Evolutionary conservation across 2,888 invertebrate genomes (phyloP), one percentile per base, ranked within the genome.

Genomic region (Altica lythri): DNA sequence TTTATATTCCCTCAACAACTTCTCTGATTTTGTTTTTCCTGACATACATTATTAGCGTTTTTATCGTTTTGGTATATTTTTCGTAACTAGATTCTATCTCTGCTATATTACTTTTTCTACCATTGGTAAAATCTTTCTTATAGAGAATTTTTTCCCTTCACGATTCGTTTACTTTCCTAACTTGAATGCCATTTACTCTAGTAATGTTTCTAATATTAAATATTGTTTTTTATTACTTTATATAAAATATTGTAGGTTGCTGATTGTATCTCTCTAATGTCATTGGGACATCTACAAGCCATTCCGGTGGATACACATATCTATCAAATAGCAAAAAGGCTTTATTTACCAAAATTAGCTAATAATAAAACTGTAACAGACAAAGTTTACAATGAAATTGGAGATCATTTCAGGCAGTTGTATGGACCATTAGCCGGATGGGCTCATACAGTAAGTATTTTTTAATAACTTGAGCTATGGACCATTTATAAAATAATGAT

Each of bases 191-290:
- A n/a, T n/a, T n/a, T n/a, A n/a, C n/a, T n/a, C n/a, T n/a, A n/a
- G n/a, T n/a, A n/a, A n/a, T n/a, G n/a, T n/a, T n/a, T n/a, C n/a
- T n/a, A n/a, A n/a, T n/a, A n/a, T n/a, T n/a, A n/a, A n/a, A n/a
- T n/a, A n/a, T n/a, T n/a, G n/a, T n/a, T n/a, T n/a, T 34, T 13
- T 12, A 34, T 34, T 34, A 10, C 10, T 34, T 4, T 34, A 12
- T 8, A 16, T 37, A 8, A 6, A 37, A 57, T 57, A 60, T 73
- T 74, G 27, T 67, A 92, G 90, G 93, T 99, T 12, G 95, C 98
- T 0, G 98, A 99, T 77, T 99, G 98, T 76, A 90, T 99, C 65
- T 95, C 94, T 72, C 81, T 99, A 13, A 98, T 99, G 97, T 95
- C 96, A 0, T 75, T 99, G 44, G 88, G 89, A 51, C 92, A 97